phyloP scores from a whole-genome alignment of 2,797 vertebrate genomes.

The Sparus aurata region DNA sequence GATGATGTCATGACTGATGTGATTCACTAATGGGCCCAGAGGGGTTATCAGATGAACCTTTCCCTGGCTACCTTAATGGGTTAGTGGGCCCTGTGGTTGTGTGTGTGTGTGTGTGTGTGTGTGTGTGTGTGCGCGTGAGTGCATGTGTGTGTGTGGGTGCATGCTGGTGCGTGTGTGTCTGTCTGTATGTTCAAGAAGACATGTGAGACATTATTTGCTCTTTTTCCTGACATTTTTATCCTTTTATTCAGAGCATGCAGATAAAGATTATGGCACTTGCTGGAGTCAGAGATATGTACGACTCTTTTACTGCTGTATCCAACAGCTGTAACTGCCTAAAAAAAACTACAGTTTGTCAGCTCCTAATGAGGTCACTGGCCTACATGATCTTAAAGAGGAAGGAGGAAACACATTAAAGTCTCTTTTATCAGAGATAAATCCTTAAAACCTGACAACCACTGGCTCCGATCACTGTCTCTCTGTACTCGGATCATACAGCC shows the following conservation, averaged over 20 bases:
- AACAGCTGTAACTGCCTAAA: slow-evolving; percentile 25
- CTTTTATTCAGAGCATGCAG: not conserved
- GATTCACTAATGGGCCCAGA: slow-evolving; percentile 70
- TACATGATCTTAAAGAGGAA: slow-evolving; percentile 27
- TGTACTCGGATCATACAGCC: slow-evolving; percentile 12
- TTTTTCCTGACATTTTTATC: slow-evolving; percentile 8
- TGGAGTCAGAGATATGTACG: slow-evolving; percentile 1
- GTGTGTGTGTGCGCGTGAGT: not conserved
- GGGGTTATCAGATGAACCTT: slow-evolving; percentile 73
- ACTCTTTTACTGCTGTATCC: not conserved
- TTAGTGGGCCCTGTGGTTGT: slow-evolving; percentile 51
- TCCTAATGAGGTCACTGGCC: slow-evolving; percentile 25
- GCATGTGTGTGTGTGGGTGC: not conserved
- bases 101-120: not conserved
- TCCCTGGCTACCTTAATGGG: slow-evolving; percentile 67
- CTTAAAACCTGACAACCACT: slow-evolving; percentile 24
- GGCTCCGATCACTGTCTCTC: slow-evolving; percentile 25
- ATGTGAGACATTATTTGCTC: not conserved
- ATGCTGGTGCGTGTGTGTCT: not conserved
- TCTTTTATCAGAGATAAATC: slow-evolving; percentile 8
- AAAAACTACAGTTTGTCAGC: slow-evolving; percentile 10
- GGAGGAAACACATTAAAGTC: slow-evolving; percentile 8
- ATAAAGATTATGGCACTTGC: not conserved
- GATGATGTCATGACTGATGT: slow-evolving; percentile 77
- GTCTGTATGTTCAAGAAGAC: not conserved